phyloP scores from a whole-genome alignment of 2,113 vertebrate species.

The Turnix velox region DNA sequence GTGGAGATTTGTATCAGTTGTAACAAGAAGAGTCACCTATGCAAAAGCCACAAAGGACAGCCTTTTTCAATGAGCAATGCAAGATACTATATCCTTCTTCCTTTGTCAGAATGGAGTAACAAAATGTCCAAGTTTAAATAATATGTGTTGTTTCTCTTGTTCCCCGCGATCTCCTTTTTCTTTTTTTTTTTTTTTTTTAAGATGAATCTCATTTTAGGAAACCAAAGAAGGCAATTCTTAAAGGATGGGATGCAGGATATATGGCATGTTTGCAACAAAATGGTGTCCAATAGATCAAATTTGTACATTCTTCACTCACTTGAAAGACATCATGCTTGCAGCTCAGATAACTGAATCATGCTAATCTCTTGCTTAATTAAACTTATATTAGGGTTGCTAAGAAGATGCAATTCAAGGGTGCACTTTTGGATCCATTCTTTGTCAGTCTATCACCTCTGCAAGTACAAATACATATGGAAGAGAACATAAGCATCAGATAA shows the following conservation, averaged over 20 bases:
- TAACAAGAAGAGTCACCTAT: background rate
- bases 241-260: background rate
- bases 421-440: background rate
- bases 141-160: background rate
- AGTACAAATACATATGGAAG: background rate
- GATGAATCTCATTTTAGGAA: background rate
- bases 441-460: background rate
- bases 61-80: background rate
- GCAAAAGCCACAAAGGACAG: background rate
- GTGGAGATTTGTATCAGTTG: background rate
- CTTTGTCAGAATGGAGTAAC: background rate
- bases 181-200: background rate
- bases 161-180: no score
- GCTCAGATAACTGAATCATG: background rate
- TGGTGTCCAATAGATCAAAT: background rate
- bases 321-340: background rate
- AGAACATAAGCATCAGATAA: background rate
- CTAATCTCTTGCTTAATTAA: background rate
- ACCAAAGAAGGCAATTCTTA: background rate
- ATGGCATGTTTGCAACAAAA: background rate
- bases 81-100: background rate
- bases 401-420: background rate
- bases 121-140: background rate
- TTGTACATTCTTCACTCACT: background rate
- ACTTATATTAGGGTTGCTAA: background rate